Base-by-base conservation (phyloP, 92 coral and sea anemone species). In the Parazoanthus atlanticus region DNA sequence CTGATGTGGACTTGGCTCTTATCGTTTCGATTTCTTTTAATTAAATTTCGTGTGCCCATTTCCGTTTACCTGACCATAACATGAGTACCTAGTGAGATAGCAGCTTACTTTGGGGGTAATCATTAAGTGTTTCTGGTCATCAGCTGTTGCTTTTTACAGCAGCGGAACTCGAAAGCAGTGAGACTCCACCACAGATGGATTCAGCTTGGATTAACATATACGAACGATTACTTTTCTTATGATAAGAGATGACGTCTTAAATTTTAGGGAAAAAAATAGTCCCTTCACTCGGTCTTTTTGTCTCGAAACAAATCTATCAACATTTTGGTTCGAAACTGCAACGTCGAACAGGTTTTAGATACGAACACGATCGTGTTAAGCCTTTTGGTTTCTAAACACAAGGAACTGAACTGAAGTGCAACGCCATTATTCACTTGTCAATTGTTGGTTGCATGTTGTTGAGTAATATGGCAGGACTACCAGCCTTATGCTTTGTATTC, bases 311-410 rank as follows among this genome's bases (percentile, higher is more conserved):
- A 52, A 52, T 36, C 79, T 17, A 19, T 75, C 12, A 36, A 33
- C 19, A 33, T 23, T 41, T 40, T 19, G 69, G 28, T 52, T 79
- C 67, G 66, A 52, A 79, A 47, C 3, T 47, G 41, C 12, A 52
- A 47, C 26, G 11, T 29, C 23, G 32, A 26, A 79, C 40, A 12
- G 29, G 21, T 52, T 43, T 28, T 31, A 15, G 11, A 28, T 25
- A 15, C 17, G 1, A 32, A 15, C 25, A 31, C 36, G 1, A 30
- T 33, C 78, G 43, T 3, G 13, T 38, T 7, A 8, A 76, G 17
- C 61, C 19, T 9, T 78, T 79, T 79, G 40, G 40, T 79, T 79
- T 79, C 83, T 79, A 79, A 47, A 49, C 3, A 49, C 28, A 28
- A 28, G 83, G 82, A 79, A 79, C n/a, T 61, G 69, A 61, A 61